phyloP scores from a whole-genome alignment of 1,140 invertebrate species.

The Oncopodura yosiiana region DNA sequence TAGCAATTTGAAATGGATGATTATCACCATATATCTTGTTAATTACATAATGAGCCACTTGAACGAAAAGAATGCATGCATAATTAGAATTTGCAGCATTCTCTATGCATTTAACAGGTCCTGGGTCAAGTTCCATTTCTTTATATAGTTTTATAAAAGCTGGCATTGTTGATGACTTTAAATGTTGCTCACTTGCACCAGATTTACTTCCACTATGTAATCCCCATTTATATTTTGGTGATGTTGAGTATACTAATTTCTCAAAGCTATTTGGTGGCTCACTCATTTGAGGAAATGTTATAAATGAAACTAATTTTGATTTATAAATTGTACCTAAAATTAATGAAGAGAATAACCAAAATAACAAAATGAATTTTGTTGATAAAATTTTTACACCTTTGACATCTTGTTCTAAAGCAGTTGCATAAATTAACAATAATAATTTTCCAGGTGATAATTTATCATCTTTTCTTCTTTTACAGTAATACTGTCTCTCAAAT shows the following conservation, averaged over 20 bases:
- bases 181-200: background rate
- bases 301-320: background rate
- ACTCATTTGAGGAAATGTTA: background rate
- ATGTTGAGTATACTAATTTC: background rate
- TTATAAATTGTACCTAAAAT: background rate
- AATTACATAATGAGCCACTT: background rate
- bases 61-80: background rate
- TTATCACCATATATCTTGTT: background rate
- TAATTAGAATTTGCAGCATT: background rate
- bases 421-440: background rate
- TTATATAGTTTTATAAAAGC: background rate
- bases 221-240: background rate
- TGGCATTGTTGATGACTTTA: background rate
- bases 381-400: background rate
- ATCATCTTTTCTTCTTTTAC: too few species aligned
- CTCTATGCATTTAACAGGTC: background rate
- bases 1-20: background rate
- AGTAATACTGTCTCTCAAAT: too few species aligned
- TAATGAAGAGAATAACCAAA: slow-evolving; percentile 8
- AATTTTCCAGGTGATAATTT: too few species aligned
- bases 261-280: background rate
- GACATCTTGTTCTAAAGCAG: background rate
- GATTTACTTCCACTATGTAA: background rate
- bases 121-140: slow-evolving; percentile 6
- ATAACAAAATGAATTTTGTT: background rate